Percentiles rank a stretch among this genome's conserved stretches.
Conservation (phyloP, 2,888 invertebrate species). For the Ectemnius cavifrons region DNA sequence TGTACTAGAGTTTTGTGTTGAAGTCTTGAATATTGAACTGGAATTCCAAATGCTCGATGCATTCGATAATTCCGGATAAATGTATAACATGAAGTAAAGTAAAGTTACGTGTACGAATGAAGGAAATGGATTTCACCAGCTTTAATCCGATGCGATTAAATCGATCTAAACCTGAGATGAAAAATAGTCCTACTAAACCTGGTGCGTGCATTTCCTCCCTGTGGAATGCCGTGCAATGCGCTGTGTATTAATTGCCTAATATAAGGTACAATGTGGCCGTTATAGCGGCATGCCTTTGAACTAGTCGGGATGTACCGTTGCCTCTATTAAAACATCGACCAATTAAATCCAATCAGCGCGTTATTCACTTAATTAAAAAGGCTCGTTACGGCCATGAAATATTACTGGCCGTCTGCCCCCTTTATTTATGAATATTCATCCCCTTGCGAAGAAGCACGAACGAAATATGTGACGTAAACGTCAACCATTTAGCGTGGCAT, state of each 20-base stretch:
- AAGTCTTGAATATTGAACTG: too few species aligned
- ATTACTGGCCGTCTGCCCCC: conserved; percentile 14
- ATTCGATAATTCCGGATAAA: too few species aligned
- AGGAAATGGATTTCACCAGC: too few species aligned
- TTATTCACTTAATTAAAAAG: conserved; percentile 52
- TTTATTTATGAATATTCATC: conserved; percentile 15
- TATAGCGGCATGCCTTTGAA: conserved; percentile 39
- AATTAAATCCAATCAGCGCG: conserved; percentile 38
- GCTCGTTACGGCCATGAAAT: conserved; percentile 38
- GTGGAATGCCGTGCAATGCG: conserved; percentile 23
- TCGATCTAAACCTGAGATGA: conserved; percentile 18
- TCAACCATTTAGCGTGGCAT: too few species aligned
- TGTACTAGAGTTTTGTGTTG: too few species aligned
- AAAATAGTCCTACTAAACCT: too few species aligned
- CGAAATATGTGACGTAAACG: too few species aligned
- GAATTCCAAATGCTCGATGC: too few species aligned
- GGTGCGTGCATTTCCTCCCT: too few species aligned
- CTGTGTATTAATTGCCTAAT: conserved; percentile 30
- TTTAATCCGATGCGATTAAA: conserved; percentile 23
- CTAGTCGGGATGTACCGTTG: conserved; percentile 37
- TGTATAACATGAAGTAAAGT: too few species aligned
- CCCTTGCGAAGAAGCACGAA: background rate
- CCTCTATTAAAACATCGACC: conserved; percentile 25
- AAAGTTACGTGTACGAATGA: too few species aligned
- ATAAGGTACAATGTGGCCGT: conserved; percentile 33